These are phyloP conservation scores for Drosophila erecta DNA, from an alignment of 1,140 invertebrate species.

Conservation along the genomic window DNA sequence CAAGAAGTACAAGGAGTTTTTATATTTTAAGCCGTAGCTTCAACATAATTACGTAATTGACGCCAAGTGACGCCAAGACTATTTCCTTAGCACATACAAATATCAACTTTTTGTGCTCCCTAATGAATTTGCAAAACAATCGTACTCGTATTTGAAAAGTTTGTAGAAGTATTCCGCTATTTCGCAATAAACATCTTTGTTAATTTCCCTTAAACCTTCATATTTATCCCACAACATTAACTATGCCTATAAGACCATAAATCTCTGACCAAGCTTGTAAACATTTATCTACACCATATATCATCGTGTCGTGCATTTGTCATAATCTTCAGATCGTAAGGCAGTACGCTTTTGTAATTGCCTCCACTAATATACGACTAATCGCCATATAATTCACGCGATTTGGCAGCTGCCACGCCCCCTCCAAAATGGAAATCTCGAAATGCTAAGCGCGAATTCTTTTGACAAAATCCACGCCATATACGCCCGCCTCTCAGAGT, in stretches of 20 bases:
- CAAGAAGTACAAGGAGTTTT: too few relatives aligned
- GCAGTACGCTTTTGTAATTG: slow-evolving; percentile 24
- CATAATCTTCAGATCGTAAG: slow-evolving; percentile 9
- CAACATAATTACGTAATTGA: too few relatives aligned
- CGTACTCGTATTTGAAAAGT: too few relatives aligned
- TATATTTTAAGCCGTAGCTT: too few relatives aligned
- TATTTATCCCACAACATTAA: too few relatives aligned
- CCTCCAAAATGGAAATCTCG: slow-evolving; percentile 13
- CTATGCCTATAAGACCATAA: not conserved
- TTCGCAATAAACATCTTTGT: too few relatives aligned
- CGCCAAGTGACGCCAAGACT: too few relatives aligned
- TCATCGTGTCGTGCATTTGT: slow-evolving; percentile 8
- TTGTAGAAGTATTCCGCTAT: too few relatives aligned
- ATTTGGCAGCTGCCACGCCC: slow-evolving; percentile 64
- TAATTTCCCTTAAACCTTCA: too few relatives aligned
- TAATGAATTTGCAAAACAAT: too few relatives aligned
- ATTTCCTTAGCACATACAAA: too few relatives aligned
- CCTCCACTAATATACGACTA: slow-evolving; percentile 22
- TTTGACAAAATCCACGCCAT: slow-evolving; percentile 37
- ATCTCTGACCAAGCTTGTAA: not conserved
- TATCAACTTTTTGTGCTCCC: too few relatives aligned
- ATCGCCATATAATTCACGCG: slow-evolving; percentile 50
- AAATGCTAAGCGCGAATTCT: slow-evolving; percentile 34
- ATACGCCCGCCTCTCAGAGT: slow-evolving; percentile 30
- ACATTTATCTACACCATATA: not conserved